Conservation (phyloP, 2,113 vertebrate genomes). For the Acanthochromis polyacanthus region DNA sequence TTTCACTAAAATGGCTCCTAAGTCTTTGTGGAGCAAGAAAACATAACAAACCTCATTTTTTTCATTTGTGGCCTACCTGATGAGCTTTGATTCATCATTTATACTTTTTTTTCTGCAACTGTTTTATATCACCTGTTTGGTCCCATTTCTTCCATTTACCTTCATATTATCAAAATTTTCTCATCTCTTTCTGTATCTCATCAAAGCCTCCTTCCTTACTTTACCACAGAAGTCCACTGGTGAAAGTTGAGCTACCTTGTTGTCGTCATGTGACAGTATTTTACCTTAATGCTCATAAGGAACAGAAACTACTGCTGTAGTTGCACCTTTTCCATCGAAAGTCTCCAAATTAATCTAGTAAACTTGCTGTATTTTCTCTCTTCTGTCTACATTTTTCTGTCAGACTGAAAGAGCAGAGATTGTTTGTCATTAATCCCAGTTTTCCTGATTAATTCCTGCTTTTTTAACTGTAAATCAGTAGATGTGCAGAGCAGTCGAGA, state of each 20-base stretch:
- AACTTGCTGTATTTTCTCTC: neutral
- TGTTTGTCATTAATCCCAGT: neutral
- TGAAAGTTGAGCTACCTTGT: no score
- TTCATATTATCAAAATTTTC: neutral
- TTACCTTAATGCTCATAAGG: neutral
- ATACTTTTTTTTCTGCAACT: no score
- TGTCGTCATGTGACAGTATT: neutral
- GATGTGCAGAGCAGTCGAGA: no score
- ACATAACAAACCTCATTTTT: no score
- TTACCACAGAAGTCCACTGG: neutral
- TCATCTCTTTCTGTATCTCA: neutral
- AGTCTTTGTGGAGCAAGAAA: no score
- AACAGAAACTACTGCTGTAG: slow-evolving; percentile 27
- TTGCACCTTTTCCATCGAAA: neutral
- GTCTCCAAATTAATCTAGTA: neutral
- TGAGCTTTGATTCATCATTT: no score
- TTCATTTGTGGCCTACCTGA: no score
- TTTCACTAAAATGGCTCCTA: no score
- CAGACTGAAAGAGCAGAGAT: neutral
- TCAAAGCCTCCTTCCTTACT: neutral
- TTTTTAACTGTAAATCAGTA: neutral
- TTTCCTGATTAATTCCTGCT: neutral
- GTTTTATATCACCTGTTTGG: neutral
- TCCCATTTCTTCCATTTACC: neutral
- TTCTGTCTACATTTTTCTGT: neutral